phyloP scores from a whole-genome alignment of 2,888 invertebrate species.

The Eupsilia transversa region DNA sequence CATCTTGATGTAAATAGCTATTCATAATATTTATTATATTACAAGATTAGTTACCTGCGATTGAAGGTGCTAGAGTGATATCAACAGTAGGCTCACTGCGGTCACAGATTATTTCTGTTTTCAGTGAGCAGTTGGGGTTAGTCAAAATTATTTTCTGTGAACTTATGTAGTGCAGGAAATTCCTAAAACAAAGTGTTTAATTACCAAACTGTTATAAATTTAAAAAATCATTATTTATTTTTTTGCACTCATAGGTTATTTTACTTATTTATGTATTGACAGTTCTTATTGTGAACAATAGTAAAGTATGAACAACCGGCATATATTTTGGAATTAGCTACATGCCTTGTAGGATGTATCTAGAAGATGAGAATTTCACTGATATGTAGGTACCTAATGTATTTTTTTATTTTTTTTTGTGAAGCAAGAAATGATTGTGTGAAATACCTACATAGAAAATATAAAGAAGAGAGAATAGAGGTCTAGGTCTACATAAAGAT shows the following conservation, averaged over 20 bases:
- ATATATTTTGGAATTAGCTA: conserved; percentile 7
- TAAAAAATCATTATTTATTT: not conserved
- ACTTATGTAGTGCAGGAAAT: conserved; percentile 93
- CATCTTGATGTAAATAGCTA: not conserved
- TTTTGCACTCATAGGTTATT: not conserved
- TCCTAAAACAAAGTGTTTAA: conserved; percentile 88
- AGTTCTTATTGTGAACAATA: not conserved
- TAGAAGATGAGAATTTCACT: not conserved
- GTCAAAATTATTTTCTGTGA: conserved; percentile 92
- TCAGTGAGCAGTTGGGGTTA: conserved; percentile 94
- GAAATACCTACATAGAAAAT: not conserved
- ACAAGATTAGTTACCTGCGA: conserved; percentile 85
- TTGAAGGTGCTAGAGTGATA: conserved; percentile 88
- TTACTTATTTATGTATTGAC: not conserved
- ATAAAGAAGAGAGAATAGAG: not conserved
- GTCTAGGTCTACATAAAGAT: not conserved
- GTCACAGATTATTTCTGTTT: conserved; percentile 94
- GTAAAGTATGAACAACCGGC: not conserved
- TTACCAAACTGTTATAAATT: not conserved
- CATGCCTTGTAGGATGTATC: not conserved
- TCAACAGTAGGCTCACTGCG: conserved; percentile 93
- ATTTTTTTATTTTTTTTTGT: not conserved
- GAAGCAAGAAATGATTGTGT: not conserved
- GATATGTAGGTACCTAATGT: too few relatives aligned
- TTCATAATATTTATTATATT: not conserved